Evolutionary conservation across 2,888 invertebrate genomes (phyloP).

Genomic region (Operophtera brumata): DNA sequence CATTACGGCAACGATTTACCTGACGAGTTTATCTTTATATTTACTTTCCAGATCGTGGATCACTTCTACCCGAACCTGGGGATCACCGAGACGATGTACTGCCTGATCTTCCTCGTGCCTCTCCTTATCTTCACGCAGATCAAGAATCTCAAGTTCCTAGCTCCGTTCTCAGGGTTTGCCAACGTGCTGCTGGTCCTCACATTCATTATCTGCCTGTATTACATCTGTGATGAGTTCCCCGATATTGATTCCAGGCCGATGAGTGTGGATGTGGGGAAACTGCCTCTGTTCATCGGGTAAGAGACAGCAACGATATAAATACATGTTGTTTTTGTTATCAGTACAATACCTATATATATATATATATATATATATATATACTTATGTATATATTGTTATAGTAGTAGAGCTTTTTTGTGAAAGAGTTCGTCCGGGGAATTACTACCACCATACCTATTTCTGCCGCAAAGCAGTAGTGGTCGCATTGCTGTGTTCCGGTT

Average conservation of each 20-base stretch:
- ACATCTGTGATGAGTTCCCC: slow-evolving; percentile 83
- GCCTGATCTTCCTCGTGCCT: slow-evolving; percentile 64
- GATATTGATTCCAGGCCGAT: slow-evolving; percentile 73
- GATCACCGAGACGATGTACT: slow-evolving; percentile 58
- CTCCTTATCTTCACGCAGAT: slow-evolving; percentile 78
- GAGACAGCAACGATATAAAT: slow-evolving; percentile 15
- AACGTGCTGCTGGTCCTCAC: slow-evolving; percentile 89
- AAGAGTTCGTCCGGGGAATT: too few relatives aligned
- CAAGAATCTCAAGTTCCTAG: slow-evolving; percentile 89
- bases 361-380: too few relatives aligned
- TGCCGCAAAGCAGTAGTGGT: too few relatives aligned
- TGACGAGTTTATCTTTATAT: not conserved
- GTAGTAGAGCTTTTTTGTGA: too few relatives aligned
- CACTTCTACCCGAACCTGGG: slow-evolving; percentile 41
- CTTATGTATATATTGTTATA: too few relatives aligned
- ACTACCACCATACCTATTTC: too few relatives aligned
- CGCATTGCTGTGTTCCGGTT: too few relatives aligned
- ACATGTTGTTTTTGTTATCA: too few relatives aligned
- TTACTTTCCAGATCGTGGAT: slow-evolving; percentile 63
- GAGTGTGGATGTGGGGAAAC: slow-evolving; percentile 77
- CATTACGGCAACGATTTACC: too few relatives aligned
- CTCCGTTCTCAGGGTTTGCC: slow-evolving; percentile 94
- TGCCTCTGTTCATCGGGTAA: slow-evolving; percentile 92
- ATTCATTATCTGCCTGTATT: slow-evolving; percentile 90
- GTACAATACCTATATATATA: too few relatives aligned